A percentile compares a stretch with the other conserved stretches of the same genome.
phyloP scores from a whole-genome alignment of 2,113 vertebrate species.

The Stictonetta naevosa region DNA sequence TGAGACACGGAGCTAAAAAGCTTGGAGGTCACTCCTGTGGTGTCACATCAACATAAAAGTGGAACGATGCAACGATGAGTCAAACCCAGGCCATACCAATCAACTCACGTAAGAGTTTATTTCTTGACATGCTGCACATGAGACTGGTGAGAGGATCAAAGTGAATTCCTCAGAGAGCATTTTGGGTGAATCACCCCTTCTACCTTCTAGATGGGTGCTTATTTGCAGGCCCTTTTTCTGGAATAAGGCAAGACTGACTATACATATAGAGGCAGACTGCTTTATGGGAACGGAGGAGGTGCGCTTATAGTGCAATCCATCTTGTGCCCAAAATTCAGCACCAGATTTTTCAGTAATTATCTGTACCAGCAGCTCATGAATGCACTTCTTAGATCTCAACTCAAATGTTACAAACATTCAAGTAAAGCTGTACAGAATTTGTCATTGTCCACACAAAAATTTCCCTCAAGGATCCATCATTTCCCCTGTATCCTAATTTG shows the following conservation, averaged over 20 bases:
- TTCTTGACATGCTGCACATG: accelerated
- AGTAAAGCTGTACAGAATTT: not conserved
- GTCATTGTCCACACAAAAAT: not conserved
- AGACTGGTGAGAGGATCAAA: not conserved
- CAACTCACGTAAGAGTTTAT: not conserved
- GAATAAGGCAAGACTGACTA: not conserved
- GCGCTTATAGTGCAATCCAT: not conserved
- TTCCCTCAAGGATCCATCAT: not conserved
- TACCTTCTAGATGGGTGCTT: not conserved
- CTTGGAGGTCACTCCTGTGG: not conserved
- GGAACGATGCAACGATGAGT: not conserved
- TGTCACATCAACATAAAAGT: not conserved
- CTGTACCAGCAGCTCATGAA: not conserved
- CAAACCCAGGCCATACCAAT: not conserved
- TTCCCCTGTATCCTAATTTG: not conserved
- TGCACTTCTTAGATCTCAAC: not conserved
- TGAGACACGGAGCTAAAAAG: not conserved
- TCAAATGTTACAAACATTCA: not conserved
- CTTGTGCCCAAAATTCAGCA: not conserved
- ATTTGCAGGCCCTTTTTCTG: not conserved
- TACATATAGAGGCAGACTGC: not conserved
- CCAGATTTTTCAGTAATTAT: not conserved
- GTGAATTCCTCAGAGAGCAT: not conserved
- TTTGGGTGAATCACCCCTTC: not conserved
- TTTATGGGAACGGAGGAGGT: not conserved